Evolutionary conservation across 2,888 invertebrate genomes (phyloP).

Genomic region (Isoperla grammatica): DNA sequence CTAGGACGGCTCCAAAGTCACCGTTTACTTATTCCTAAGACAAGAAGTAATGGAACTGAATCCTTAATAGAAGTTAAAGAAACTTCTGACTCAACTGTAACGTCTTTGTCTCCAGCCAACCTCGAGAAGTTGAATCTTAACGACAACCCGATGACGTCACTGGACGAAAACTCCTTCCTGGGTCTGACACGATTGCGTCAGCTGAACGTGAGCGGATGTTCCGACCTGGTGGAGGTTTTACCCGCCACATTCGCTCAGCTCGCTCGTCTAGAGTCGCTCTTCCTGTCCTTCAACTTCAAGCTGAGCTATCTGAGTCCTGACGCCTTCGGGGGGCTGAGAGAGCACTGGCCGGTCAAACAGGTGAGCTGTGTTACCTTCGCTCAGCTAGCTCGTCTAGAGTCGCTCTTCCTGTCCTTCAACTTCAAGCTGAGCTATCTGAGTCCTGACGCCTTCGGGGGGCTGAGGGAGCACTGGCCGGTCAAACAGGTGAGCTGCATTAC

Average conservation of each 20-base stretch:
- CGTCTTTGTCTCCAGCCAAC: too few species aligned
- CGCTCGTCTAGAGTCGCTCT: neutral
- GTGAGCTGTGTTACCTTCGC: neutral
- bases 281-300: conserved; percentile 1
- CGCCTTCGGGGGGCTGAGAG: neutral
- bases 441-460: conserved; percentile 7
- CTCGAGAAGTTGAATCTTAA: neutral
- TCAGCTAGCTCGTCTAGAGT: neutral
- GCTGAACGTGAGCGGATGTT: neutral
- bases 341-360: neutral
- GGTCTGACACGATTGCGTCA: neutral
- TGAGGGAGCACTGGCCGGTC: too few species aligned
- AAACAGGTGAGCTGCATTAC: too few species aligned
- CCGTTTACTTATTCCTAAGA: too few species aligned
- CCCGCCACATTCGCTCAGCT: conserved; percentile 7
- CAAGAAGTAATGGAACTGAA: too few species aligned
- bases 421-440: neutral
- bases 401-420: too few species aligned
- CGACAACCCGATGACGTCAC: neutral
- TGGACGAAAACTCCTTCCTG: neutral
- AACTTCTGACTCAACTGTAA: too few species aligned
- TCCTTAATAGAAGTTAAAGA: too few species aligned
- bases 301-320: conserved; percentile 2
- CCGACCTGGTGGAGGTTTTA: neutral
- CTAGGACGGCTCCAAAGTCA: too few species aligned